phyloP scores from a whole-genome alignment of 2,797 vertebrate species.

The Gambusia yucatana region DNA sequence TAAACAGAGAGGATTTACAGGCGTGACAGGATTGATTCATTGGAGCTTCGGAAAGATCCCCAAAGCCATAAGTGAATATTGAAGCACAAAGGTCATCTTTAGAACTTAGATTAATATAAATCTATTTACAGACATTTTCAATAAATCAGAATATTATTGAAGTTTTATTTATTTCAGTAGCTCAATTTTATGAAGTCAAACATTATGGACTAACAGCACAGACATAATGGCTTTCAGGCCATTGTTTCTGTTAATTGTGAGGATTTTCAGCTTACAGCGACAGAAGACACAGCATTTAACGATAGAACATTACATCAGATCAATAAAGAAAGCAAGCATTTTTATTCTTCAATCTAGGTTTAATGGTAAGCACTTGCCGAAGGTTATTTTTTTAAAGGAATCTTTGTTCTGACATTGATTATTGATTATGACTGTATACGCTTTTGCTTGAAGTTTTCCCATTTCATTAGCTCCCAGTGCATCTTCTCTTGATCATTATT shows the following conservation, averaged over 20 bases:
- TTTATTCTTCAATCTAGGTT: not conserved
- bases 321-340: not conserved
- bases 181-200: not conserved
- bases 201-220: not conserved
- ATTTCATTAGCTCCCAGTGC: not conserved
- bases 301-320: not conserved
- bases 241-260: not conserved
- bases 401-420: not conserved
- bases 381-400: not conserved
- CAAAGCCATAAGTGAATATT: not conserved
- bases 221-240: not conserved
- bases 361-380: not conserved
- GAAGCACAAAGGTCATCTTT: not conserved
- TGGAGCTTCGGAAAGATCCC: not conserved
- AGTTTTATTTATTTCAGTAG: not conserved
- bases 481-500: not conserved
- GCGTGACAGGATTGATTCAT: too few relatives aligned
- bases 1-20: not conserved
- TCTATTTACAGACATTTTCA: not conserved
- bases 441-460: not conserved
- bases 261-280: not conserved
- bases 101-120: not conserved
- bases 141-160: not conserved
- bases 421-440: not conserved
- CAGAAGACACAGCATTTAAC: not conserved